Evolutionary conservation across 2,888 invertebrate genomes (phyloP), one percentile per base, ranked within the genome.

Genomic region (Erebia ligea): DNA sequence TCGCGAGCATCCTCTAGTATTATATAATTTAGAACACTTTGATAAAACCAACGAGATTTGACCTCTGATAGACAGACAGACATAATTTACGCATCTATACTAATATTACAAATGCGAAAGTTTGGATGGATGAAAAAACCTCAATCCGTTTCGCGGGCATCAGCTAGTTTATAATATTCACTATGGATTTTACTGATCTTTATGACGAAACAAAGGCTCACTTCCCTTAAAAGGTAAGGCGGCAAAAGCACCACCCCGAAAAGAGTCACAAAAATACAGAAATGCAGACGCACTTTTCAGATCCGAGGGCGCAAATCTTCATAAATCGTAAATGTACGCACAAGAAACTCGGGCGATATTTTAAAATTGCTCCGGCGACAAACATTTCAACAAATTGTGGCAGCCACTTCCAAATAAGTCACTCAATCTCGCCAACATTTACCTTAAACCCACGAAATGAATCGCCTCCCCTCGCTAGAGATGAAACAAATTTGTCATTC

Each of bases 401-500:
- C 67, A 67, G 48, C 57, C 67, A 67, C 61, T 67, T 59, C 67
- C 67, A 58, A 65, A 61, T 54, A 70, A 65, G 66, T 66, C 70
- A 66, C 65, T 70, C 66, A 61, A 66, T 70, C 70, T 56, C 66
- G 59, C 65, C 61, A 66, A 42, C 54, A 61, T 64, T 69, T 69
- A 64, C 64, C 58, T 66, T 66, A 56, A 59, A 66, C 67, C 67
- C 67, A 48, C 57, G 67, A 67, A 67, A 67, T 67, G 67, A 67
- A 67, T 67, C 45, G 48, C 67, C 67, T 67, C 65, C 67, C 67
- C 58, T 58, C 45, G n/a, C 25, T 19, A 58, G 48, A 67, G 67
- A 57, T 57, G 67, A 67, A 67, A 61, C 61, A 67, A 67, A 67
- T 67, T 87, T 86, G 87, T 79, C 79, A 81, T 81, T 78, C 79